Conservation (phyloP, 2,888 invertebrate species). For the Watsonalla binaria region DNA sequence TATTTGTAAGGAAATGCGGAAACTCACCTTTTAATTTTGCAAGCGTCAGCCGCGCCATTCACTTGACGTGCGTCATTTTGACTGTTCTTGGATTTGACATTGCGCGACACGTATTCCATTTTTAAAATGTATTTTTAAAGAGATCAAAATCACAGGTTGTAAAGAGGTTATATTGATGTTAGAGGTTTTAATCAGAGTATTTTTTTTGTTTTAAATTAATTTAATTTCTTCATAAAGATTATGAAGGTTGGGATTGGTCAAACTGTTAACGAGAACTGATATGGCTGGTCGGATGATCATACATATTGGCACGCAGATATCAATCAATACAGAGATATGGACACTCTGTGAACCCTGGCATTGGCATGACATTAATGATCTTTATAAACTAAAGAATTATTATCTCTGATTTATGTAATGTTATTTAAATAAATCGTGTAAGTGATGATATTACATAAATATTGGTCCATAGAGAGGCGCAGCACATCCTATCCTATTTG, state of each 20-base stretch:
- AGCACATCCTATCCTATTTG: too few relatives aligned
- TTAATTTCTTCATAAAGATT: slow-evolving; percentile 5
- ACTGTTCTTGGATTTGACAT: slow-evolving; percentile 48
- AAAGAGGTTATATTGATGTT: slow-evolving; percentile 8
- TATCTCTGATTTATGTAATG: too few relatives aligned
- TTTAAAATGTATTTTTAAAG: slow-evolving; percentile 33
- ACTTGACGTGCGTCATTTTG: slow-evolving; percentile 56
- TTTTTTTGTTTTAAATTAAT: slow-evolving; percentile 9
- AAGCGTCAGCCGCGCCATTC: slow-evolving; percentile 49
- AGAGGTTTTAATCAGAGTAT: slow-evolving; percentile 17
- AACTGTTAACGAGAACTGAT: slow-evolving; percentile 64
- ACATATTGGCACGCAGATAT: slow-evolving; percentile 33
- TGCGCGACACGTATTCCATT: slow-evolving; percentile 63
- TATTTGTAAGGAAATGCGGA: slow-evolving; percentile 1
- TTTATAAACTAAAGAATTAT: background rate
- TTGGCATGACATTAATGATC: slow-evolving; percentile 28
- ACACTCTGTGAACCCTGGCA: slow-evolving; percentile 22
- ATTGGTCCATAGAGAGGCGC: too few relatives aligned
- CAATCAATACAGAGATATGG: slow-evolving; percentile 23
- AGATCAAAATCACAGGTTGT: slow-evolving; percentile 50
- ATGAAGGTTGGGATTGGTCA: slow-evolving; percentile 32
- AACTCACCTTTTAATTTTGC: slow-evolving; percentile 54
- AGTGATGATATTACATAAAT: too few relatives aligned
- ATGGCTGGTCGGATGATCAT: slow-evolving; percentile 34
- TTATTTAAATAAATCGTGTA: too few relatives aligned